Evolutionary conservation across 1,140 invertebrate species (phyloP).

Genomic region (Thereuonema tuberculata): DNA sequence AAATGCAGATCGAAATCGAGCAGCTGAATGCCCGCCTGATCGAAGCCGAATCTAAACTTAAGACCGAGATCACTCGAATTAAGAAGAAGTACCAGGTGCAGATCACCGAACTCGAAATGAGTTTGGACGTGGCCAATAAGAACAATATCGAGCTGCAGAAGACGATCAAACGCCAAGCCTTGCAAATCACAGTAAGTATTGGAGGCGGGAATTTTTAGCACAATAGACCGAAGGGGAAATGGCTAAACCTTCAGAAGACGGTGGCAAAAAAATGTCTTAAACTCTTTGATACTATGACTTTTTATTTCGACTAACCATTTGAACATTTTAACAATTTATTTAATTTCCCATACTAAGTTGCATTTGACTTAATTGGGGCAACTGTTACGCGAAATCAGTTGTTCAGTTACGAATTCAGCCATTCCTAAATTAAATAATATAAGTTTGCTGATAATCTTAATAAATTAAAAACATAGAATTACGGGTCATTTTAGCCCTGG

Average conservation of each 20-base stretch:
- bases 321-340: too few relatives aligned
- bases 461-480: too few relatives aligned
- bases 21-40: slow-evolving; percentile 84
- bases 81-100: slow-evolving; percentile 98
- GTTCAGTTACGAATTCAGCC: too few relatives aligned
- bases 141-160: slow-evolving; percentile 93
- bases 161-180: slow-evolving; percentile 91
- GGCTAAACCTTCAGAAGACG: background rate
- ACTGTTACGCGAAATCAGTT: too few relatives aligned
- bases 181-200: slow-evolving; percentile 48
- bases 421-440: too few relatives aligned
- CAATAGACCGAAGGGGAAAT: background rate
- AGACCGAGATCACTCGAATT: slow-evolving; percentile 87
- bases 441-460: too few relatives aligned
- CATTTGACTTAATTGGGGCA: too few relatives aligned
- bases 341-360: too few relatives aligned
- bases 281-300: too few relatives aligned
- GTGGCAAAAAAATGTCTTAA: too few relatives aligned
- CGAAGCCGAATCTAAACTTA: slow-evolving; percentile 86
- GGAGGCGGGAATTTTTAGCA: background rate
- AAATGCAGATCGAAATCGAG: slow-evolving; percentile 94
- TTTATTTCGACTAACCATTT: too few relatives aligned
- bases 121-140: slow-evolving; percentile 88
- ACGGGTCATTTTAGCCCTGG: too few relatives aligned
- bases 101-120: slow-evolving; percentile 92